These are phyloP conservation scores for Neoarius graeffei DNA, from an alignment of 2,113 vertebrate genomes.

Conservation along the genomic window DNA sequence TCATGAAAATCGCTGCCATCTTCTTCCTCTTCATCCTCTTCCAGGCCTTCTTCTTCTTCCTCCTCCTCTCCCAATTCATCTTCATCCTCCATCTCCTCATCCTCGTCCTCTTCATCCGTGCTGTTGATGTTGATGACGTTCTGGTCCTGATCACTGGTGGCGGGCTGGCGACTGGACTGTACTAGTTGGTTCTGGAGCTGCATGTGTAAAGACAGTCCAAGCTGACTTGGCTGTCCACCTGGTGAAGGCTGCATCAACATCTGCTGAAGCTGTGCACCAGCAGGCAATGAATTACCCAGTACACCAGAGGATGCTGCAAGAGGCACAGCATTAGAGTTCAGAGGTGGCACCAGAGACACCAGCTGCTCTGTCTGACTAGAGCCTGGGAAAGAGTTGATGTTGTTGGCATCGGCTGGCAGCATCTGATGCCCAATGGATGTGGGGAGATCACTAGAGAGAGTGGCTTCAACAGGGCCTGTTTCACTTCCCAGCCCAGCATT, in stretches of 20 bases:
- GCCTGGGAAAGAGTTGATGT: conserved; percentile 67
- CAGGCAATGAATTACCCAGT: conserved; percentile 62
- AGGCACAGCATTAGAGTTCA: conserved; percentile 57
- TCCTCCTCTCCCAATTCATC: conserved; percentile 79
- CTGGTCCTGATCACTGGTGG: conserved; percentile 73
- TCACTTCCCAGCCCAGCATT: conserved; percentile 51
- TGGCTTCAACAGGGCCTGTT: conserved; percentile 46
- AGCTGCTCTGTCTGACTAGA: conserved; percentile 58
- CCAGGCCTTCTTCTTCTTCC: conserved; percentile 75
- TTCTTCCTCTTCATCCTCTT: conserved; percentile 76
- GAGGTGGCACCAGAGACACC: conserved; percentile 68
- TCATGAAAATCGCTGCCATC: conserved; percentile 75
- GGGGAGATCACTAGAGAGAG: conserved; percentile 64
- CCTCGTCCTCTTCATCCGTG: conserved; percentile 83
- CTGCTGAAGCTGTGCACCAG: conserved; percentile 74
- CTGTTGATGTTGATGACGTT: conserved; percentile 89
- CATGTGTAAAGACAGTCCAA: conserved; percentile 66
- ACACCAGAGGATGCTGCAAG: conserved; percentile 55
- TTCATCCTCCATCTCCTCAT: conserved; percentile 74
- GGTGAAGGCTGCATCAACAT: conserved; percentile 73
- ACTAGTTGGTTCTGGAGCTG: conserved; percentile 72
- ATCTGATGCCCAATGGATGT: conserved; percentile 63
- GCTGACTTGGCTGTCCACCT: conserved; percentile 42
- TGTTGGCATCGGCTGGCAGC: conserved; percentile 54
- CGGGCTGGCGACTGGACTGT: conserved; percentile 55